Evolutionary conservation across 2,888 invertebrate species (phyloP), one percentile per base, ranked within the genome.

Genomic region (Entomobrya proxima): DNA sequence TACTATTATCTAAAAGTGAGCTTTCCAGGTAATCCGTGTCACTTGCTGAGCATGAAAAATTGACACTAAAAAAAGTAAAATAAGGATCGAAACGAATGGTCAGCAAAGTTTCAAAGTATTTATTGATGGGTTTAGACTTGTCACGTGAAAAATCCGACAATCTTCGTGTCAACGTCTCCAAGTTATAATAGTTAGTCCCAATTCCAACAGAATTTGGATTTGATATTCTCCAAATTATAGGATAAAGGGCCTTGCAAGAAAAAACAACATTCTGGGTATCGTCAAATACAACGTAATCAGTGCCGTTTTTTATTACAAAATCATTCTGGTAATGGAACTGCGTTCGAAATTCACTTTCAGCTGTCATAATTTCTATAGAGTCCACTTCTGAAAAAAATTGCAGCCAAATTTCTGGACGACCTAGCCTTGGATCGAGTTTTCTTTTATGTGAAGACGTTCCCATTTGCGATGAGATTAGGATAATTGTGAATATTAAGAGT

Each of bases 361-460:
- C 64, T 11, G 35, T 15, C 18, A 1, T 64, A 2, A 3, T 6
- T 11, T 35, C 35, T 1, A 35, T n/a, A 5, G 64, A 64, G 11
- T 64, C 64, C 35, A n/a, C 21, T n/a, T 32, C 37, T 6, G 37
- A 32, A 3, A 18, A 64, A 3, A 0, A 7, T 9, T 21, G 18
- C 35, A 64, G 18, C 64, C 64, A 64, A 64, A 64, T 64, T 37
- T 64, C 64, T n/a, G 64, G 64, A 32, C 21, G 11, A 13, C 15
- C 5, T 47, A 13, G 15, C 3, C 47, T 3, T 9, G 47, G 47
- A 47, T 11, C 9, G 47, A n/a, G 3, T 5, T 11, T 11, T 3
- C n/a, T 47, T 13, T 13, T n/a, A n/a, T 3, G 47, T n/a, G 11
- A 15, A n/a, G 47, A 47, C 15, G n/a, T n/a, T n/a, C n/a, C n/a